Evolutionary conservation across 2,888 invertebrate genomes (phyloP).

Genomic region (Ornithoptera priamus): DNA sequence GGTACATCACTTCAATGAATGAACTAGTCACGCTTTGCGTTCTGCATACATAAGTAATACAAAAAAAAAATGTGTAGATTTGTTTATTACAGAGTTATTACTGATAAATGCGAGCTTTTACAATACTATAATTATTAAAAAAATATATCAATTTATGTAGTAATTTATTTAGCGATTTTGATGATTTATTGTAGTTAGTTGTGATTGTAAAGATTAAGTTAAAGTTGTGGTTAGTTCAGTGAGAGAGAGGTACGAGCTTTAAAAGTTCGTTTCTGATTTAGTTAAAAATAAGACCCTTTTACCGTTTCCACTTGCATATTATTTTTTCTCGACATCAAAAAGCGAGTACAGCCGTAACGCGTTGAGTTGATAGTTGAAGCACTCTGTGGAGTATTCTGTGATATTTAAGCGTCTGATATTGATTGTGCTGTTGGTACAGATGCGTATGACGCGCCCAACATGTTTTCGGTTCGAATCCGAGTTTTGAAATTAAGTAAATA

Average conservation of each 20-base stretch:
- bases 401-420: no score
- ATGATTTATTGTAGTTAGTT: background rate
- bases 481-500: no score
- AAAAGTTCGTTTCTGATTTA: no score
- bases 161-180: background rate
- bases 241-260: background rate
- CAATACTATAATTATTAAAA: background rate
- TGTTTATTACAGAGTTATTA: background rate
- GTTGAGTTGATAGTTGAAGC: no score
- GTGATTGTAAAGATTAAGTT: background rate
- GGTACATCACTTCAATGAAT: slow-evolving; percentile 35
- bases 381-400: no score
- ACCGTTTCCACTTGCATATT: no score
- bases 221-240: background rate
- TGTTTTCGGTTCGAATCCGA: no score
- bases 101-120: background rate
- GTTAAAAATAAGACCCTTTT: no score
- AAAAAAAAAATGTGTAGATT: background rate
- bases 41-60: background rate
- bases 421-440: no score
- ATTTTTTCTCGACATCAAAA: no score
- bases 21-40: slow-evolving; percentile 8
- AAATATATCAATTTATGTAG: background rate
- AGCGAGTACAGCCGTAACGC: no score
- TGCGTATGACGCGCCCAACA: no score